A percentile compares a stretch with the other conserved stretches of the same genome.
These are phyloP conservation scores for Cheilosia pagana DNA, from an alignment of 2,888 invertebrate species.

Conservation along the genomic window DNA sequence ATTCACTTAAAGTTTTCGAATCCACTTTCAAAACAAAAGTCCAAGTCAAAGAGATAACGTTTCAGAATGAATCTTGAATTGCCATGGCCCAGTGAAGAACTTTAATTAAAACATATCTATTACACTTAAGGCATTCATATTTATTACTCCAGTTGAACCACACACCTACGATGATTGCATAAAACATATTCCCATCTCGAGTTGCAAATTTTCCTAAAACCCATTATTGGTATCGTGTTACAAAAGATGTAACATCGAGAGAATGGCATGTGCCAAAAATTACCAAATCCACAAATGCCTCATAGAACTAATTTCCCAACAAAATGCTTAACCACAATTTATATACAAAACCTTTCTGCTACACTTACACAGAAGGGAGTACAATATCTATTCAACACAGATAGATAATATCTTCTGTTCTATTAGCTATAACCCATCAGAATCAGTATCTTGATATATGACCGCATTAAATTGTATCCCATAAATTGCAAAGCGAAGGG, in stretches of 20 bases:
- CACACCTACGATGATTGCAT: conserved; percentile 4
- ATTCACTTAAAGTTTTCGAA: too few species aligned
- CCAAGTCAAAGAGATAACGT: too few species aligned
- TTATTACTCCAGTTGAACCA: conserved; percentile 4
- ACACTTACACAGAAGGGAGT: background rate
- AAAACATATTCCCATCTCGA: background rate
- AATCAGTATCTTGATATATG: conserved; percentile 70
- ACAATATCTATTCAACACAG: conserved; percentile 21
- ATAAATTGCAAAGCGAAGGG: conserved; percentile 51
- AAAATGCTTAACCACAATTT: conserved; percentile 38
- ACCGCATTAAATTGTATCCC: conserved; percentile 69
- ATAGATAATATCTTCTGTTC: conserved; percentile 55
- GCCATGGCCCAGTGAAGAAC: background rate
- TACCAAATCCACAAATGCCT: conserved; percentile 13
- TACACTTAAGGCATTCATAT: background rate
- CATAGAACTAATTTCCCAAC: conserved; percentile 6
- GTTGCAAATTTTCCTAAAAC: background rate
- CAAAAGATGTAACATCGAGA: background rate
- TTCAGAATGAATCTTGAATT: too few species aligned
- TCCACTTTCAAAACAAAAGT: too few species aligned
- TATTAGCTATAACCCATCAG: conserved; percentile 66
- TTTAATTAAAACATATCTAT: conserved; percentile 11
- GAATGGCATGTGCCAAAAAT: conserved; percentile 26
- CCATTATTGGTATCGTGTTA: conserved; percentile 5
- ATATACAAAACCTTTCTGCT: conserved; percentile 28